Percentiles rank a stretch among this genome's conserved stretches.
These are phyloP conservation scores for Ceramica pisi DNA, from an alignment of 2,888 invertebrate species.

Conservation along the genomic window DNA sequence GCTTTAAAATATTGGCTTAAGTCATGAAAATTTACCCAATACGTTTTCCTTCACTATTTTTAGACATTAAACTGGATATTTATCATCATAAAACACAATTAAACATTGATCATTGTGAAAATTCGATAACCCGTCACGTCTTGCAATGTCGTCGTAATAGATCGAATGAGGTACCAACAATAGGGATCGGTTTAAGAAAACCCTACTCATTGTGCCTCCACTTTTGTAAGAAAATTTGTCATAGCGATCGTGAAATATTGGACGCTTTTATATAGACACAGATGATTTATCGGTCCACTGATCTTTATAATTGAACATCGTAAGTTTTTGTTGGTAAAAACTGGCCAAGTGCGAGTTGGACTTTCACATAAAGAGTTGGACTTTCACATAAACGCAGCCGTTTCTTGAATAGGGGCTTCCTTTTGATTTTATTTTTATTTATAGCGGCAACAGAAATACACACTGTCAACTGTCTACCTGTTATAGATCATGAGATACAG, in stretches of 20 bases:
- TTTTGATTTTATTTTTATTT: too few relatives aligned
- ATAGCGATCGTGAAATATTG: conserved; percentile 51
- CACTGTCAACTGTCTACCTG: too few relatives aligned
- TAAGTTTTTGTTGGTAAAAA: conserved; percentile 37
- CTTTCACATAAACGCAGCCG: too few relatives aligned
- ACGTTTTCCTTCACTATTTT: not conserved
- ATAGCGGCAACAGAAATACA: too few relatives aligned
- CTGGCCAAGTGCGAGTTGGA: too few relatives aligned
- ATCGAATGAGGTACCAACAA: conserved; percentile 55
- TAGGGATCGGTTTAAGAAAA: conserved; percentile 39
- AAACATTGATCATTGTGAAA: conserved; percentile 45
- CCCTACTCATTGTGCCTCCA: conserved; percentile 48
- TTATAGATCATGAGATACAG: too few relatives aligned
- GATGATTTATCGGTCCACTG: conserved; percentile 53
- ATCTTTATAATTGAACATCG: conserved; percentile 46
- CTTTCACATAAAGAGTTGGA: too few relatives aligned
- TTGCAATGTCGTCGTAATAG: conserved; percentile 41
- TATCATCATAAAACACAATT: conserved; percentile 34
- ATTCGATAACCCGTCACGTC: conserved; percentile 55
- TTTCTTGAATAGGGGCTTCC: too few relatives aligned
- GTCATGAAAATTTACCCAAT: not conserved
- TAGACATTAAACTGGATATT: not conserved
- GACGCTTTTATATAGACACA: conserved; percentile 49
- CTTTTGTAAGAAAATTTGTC: conserved; percentile 56
- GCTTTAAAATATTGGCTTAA: not conserved